phyloP scores from a whole-genome alignment of 2,888 invertebrate species.

The Mythimna vitellina region DNA sequence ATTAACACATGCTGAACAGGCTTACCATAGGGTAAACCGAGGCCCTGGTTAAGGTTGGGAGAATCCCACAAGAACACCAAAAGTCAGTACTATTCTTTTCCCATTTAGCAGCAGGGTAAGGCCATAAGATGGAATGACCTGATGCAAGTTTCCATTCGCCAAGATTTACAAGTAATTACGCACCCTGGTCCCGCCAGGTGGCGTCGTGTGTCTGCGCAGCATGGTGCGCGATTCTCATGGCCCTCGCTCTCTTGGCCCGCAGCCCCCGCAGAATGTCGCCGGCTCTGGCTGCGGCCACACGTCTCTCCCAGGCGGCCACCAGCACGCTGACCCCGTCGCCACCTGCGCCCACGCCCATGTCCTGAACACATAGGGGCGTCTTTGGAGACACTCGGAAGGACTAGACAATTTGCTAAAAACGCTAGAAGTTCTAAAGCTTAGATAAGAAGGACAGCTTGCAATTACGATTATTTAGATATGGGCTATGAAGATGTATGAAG shows the following conservation, averaged over 20 bases:
- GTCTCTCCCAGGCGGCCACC: conserved; percentile 93
- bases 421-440: conserved; percentile 3
- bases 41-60: not conserved
- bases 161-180: not conserved
- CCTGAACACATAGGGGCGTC: conserved; percentile 69
- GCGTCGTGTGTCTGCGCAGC: conserved; percentile 84
- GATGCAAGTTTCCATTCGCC: not conserved
- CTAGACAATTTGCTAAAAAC: not conserved
- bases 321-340: conserved; percentile 90
- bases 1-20: not conserved
- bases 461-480: not conserved
- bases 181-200: conserved; percentile 93
- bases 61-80: no score
- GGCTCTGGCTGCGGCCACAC: conserved; percentile 91
- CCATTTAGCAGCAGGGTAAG: no score
- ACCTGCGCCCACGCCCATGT: conserved; percentile 74
- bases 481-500: not conserved
- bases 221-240: conserved; percentile 90
- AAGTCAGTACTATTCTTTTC: not conserved
- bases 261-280: conserved; percentile 92
- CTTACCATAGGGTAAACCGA: not conserved
- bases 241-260: conserved; percentile 88
- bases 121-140: no score
- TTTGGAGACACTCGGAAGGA: conserved; percentile 30
- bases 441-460: not conserved